Evolutionary conservation across 2,888 invertebrate genomes (phyloP), one percentile per base, ranked within the genome.

Genomic region (Platycheirus albimanus): DNA sequence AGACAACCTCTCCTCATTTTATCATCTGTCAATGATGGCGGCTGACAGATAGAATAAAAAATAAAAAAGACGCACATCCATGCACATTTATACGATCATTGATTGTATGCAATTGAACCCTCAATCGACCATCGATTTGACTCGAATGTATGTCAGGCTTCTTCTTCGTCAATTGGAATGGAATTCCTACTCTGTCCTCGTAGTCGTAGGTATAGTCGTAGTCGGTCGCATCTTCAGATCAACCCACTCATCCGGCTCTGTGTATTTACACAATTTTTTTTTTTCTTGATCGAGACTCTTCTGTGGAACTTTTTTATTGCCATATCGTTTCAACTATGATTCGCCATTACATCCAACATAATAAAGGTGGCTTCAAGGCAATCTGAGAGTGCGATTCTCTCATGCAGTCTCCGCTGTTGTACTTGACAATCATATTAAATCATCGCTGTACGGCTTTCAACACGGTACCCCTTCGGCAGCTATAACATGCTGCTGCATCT

Each of bases 391-490:
- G 43, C 52, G 45, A 66, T 80, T 71, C 61, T 71, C 61, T 63
- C 71, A 51, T 17, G 17, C 58, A 61, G 56, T 38, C 64, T 38
- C 52, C 17, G 72, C 10, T 49, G 66, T 38, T 54, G 66, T 69
- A 58, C 83, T 83, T 78, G 83, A 83, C 83, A 83, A 83, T 83
- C 78, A 64, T 78, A 69, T 83, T 83, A 83, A 83, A 83, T 83
- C 83, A 78, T 83, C 72, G 74, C 54, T 38, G 41, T 13, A 54
- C 61, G 70, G 24, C 71, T 66, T 51, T 56, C 64, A 61, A 54
- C 61, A 30, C 19, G 8, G 19, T 8, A 7, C 36, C 36, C 61
- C 52, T 51, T 49, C 36, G 24, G 61, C 80, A 58, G 72, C 58
- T 38, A 30, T 15, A 61, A 41, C 66, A 56, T 77, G 63, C 41